Base-by-base conservation (phyloP, 2,888 invertebrate genomes). In the Zaprionus obscuricornis region DNA sequence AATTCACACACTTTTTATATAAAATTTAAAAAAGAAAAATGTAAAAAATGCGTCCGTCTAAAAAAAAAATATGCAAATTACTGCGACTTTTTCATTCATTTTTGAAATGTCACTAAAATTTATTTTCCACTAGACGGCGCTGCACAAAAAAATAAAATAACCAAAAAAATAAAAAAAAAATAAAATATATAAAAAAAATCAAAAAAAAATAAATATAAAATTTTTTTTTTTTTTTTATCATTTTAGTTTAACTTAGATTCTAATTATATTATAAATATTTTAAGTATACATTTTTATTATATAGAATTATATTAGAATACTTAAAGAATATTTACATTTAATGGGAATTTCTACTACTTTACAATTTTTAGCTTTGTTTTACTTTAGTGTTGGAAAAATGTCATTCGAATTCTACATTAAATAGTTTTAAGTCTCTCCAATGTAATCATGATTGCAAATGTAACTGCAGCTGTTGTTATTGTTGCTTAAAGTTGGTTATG, bases 31-130 rank as follows among this genome's bases (percentile, higher is more conserved):
- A 4, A 10, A 2, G 5, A 17, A 85, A 76, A 85, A 70, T 59
- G 47, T 67, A 71, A 79, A 84, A 84, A 74, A 54, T 59, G 67
- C 69, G 65, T 83, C 33, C 36, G 56, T 46, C 64, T 85, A 73
- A 79, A 27, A 34, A 62, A 11, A 50, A 68, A 56, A 45, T 36
- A 56, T 37, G 64, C 24, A 55, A 56, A 42, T 4, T 40, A 20
- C 26, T 29, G 22, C 36, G 14, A 33, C 14, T 17, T 22, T 31
- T 57, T 55, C 47, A 27, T 31, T 24, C 4, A 2, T 2, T 11
- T 33, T 51, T 45, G 40, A 49, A 62, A 22, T 11, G 45, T 31
- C 16, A 29, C 20, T 13, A 47, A 47, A 18, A 52, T 8, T 40
- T 14, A 11, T 37, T 47, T 31, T 33, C 40, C 56, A 49, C 27